Base-by-base conservation (phyloP, 2,888 invertebrate genomes). In the Metallyticus violacea region DNA sequence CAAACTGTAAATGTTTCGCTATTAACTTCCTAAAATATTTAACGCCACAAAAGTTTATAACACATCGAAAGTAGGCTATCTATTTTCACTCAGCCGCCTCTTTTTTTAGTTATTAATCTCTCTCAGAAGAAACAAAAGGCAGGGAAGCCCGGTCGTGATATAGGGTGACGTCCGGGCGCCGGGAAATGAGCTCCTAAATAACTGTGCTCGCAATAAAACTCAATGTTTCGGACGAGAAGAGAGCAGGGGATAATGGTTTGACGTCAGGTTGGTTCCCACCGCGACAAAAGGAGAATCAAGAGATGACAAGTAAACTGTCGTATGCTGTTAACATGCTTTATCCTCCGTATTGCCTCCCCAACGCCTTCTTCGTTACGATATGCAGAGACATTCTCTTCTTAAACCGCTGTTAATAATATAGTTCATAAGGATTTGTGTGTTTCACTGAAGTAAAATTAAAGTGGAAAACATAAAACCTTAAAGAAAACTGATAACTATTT, bases 181-280 rank as follows among this genome's bases (percentile, higher is more conserved):
- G 40, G 40, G 40, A 62, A 15, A 62, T 62, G 40, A 62, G 81
- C 6, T 81, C 76, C 76, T 62, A 76, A 79, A 82, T 83, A 83
- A 83, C 83, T 77, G 27, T 25, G n/a, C 27, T 77, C 28, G 28
- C 77, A 83, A 83, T 83, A 83, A 83, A 83, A 83, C 83, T 26
- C 77, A 77, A 83, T 83, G 83, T 83, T 83, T 83, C 83, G 77
- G 27, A 27, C 79, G 77, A 76, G 77, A 62, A 77, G 28, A 83
- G 77, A 83, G 77, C 28, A 83, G 77, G 40, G 40, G 40, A 62
- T 62, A 62, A 62, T 62, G 40, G 40, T 62, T 62, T 62, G 40
- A 62, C 40, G 40, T 62, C 40, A 62, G 40, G 40, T 62, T 62
- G 22, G 40, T 62, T 62, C 40, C 40, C 40, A 62, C 40, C 40